A percentile compares a stretch with the other conserved stretches of the same genome.
Conservation (phyloP, 2,797 vertebrate species). For the Anabas testudineus region DNA sequence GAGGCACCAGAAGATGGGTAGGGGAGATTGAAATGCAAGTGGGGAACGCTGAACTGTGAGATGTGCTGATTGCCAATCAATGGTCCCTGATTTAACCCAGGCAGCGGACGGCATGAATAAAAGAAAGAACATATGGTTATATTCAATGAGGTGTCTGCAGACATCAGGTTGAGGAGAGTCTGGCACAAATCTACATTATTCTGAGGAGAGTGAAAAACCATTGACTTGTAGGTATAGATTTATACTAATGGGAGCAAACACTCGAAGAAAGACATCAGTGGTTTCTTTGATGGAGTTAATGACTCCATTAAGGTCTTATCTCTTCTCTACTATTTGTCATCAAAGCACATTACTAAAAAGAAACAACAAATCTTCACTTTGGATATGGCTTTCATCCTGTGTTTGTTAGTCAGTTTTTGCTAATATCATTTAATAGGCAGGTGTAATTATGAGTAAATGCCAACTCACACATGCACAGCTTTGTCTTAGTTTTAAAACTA, state of each 20-base stretch:
- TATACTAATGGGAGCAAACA: slow-evolving; percentile 70
- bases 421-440: slow-evolving; percentile 26
- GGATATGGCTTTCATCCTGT: slow-evolving; percentile 34
- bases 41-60: slow-evolving; percentile 58
- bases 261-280: slow-evolving; percentile 51
- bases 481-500: neutral
- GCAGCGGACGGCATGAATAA: slow-evolving; percentile 74
- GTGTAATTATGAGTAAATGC: slow-evolving; percentile 13
- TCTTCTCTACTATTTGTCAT: slow-evolving; percentile 50
- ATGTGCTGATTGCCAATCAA: slow-evolving; percentile 82
- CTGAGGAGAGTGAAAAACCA: slow-evolving; percentile 54
- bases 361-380: slow-evolving; percentile 33
- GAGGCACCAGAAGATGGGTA: slow-evolving; percentile 51
- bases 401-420: slow-evolving; percentile 25
- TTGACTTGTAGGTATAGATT: slow-evolving; percentile 65
- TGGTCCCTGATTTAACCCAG: slow-evolving; percentile 74
- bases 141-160: slow-evolving; percentile 58
- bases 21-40: slow-evolving; percentile 69
- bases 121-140: slow-evolving; percentile 61
- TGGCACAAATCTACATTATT: slow-evolving; percentile 41
- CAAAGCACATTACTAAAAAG: slow-evolving; percentile 45
- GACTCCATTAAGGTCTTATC: slow-evolving; percentile 70
- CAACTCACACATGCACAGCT: neutral
- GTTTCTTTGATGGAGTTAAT: slow-evolving; percentile 69
- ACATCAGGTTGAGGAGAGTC: slow-evolving; percentile 42